Evolutionary conservation across 2,888 invertebrate genomes (phyloP).

Genomic region (Latrodectus hesperus): DNA sequence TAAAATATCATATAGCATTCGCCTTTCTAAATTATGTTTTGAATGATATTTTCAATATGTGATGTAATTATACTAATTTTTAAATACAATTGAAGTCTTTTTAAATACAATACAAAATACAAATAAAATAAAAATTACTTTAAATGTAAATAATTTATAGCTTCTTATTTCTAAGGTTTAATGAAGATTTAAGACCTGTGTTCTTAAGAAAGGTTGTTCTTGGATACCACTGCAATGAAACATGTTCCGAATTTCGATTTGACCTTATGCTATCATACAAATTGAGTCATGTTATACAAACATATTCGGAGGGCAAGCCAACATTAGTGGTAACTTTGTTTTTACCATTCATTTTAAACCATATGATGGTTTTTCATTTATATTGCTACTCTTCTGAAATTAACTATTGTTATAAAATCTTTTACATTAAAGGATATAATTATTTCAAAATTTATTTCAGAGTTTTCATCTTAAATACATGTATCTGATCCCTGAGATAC

Average conservation of each 20-base stretch:
- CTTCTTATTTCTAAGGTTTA: conserved; percentile 78
- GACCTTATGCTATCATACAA: conserved; percentile 86
- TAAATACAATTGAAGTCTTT: too few species aligned
- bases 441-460: too few species aligned
- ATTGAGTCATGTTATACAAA: conserved; percentile 81
- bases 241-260: conserved; percentile 82
- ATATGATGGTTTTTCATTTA: conserved; percentile 67
- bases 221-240: conserved; percentile 80
- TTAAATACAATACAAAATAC: not conserved
- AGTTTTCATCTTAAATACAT: too few species aligned
- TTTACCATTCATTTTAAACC: not conserved
- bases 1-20: not conserved
- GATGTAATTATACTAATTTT: not conserved
- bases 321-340: conserved; percentile 75
- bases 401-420: too few species aligned
- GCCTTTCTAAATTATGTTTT: not conserved
- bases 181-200: conserved; percentile 84
- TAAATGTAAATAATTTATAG: conserved; percentile 2
- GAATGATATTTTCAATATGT: not conserved
- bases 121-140: not conserved
- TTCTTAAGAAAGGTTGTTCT: conserved; percentile 83
- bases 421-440: too few species aligned
- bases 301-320: conserved; percentile 84
- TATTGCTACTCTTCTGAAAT: not conserved
- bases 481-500: too few species aligned